phyloP scores from a whole-genome alignment of 1,140 invertebrate species.

The Bombus picipes region DNA sequence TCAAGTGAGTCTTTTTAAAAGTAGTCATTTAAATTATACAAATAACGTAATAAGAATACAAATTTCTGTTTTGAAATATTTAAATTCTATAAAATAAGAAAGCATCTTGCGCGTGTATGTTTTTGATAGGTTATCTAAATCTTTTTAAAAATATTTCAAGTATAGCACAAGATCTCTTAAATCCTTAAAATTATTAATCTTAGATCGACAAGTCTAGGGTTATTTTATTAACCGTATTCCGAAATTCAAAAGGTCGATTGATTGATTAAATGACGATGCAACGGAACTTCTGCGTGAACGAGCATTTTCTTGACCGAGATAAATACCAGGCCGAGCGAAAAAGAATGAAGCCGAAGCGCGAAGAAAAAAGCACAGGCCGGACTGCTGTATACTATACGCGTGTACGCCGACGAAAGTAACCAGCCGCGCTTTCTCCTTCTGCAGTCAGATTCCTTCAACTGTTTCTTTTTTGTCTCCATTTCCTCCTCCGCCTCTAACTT shows the following conservation, averaged over 20 bases:
- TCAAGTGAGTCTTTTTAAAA: not conserved
- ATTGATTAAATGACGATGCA: too few relatives aligned
- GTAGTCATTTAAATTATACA: too few relatives aligned
- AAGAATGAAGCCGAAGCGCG: not conserved
- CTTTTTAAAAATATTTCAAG: too few relatives aligned
- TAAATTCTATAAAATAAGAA: not conserved
- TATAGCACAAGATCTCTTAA: not conserved
- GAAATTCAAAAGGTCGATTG: too few relatives aligned
- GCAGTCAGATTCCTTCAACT: conserved; percentile 28
- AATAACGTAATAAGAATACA: not conserved
- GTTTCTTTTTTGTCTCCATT: conserved; percentile 1
- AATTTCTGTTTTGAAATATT: not conserved
- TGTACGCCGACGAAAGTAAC: conserved; percentile 22
- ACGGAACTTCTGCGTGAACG: not conserved
- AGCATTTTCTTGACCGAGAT: conserved; percentile 3
- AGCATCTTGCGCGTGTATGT: too few relatives aligned
- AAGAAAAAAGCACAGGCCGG: not conserved
- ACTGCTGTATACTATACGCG: too few relatives aligned
- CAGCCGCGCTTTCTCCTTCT: conserved; percentile 47
- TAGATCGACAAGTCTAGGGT: not conserved
- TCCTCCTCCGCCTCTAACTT: not conserved
- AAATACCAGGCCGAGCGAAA: not conserved
- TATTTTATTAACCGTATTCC: not conserved
- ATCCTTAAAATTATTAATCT: not conserved
- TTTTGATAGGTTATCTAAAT: too few relatives aligned